A percentile compares a stretch with the other conserved stretches of the same genome.
These are phyloP conservation scores for Halcyon chelicuti DNA, from an alignment of 2,797 vertebrate species.

Conservation along the genomic window DNA sequence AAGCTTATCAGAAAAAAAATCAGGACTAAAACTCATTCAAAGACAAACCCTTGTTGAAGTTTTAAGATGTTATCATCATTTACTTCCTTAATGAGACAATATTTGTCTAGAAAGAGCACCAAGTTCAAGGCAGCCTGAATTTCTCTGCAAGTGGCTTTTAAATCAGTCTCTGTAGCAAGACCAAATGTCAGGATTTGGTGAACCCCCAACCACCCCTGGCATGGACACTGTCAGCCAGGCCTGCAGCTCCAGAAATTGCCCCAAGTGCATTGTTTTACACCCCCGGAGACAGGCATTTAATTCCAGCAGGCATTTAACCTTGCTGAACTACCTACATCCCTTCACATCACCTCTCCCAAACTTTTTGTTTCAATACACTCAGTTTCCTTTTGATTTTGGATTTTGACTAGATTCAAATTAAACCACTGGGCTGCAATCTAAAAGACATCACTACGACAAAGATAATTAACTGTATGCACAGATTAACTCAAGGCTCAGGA, in stretches of 20 bases:
- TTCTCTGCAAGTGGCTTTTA: neutral
- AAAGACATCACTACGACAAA: neutral
- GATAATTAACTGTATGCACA: accelerated
- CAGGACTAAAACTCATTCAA: neutral
- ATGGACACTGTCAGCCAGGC: accelerated
- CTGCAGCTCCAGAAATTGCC: no score
- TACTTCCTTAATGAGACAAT: neutral
- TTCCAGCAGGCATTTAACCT: neutral
- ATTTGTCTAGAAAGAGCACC: neutral
- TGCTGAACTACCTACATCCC: neutral
- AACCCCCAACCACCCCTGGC: neutral
- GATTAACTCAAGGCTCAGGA: neutral
- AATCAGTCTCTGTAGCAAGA: neutral
- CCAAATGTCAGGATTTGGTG: neutral
- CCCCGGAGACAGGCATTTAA: neutral
- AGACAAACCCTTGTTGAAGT: neutral
- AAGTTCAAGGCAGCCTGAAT: neutral
- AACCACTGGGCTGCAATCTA: neutral
- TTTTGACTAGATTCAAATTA: neutral
- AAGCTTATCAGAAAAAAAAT: neutral
- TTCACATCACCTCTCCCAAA: neutral
- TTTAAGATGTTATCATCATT: neutral
- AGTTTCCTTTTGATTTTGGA: accelerated
- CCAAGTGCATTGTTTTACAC: accelerated
- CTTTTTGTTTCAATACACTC: accelerated